Evolutionary conservation across 2,797 vertebrate genomes (phyloP).

Genomic region (Phoxinus dragarum): DNA sequence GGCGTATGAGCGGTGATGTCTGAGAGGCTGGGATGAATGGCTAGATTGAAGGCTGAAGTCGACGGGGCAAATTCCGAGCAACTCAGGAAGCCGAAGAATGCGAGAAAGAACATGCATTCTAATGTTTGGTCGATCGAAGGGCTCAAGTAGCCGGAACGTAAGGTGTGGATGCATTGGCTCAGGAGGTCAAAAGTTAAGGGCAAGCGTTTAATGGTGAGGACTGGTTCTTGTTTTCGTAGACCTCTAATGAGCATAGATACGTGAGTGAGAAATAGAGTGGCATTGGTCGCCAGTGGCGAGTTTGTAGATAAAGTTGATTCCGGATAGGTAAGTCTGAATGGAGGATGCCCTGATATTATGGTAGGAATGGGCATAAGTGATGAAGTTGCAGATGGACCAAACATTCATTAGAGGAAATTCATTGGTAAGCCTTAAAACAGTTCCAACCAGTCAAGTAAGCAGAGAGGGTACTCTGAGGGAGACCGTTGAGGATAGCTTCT

Average conservation of each 20-base stretch:
- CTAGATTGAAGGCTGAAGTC: no score
- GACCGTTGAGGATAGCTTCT: neutral
- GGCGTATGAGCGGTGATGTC: no score
- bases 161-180: neutral
- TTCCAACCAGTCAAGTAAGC: neutral
- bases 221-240: neutral
- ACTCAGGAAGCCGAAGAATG: no score
- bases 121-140: neutral
- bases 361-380: neutral
- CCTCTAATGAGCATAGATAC: neutral
- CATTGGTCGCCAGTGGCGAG: neutral
- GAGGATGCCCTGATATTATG: neutral
- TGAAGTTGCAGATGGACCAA: neutral
- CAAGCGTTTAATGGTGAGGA: neutral
- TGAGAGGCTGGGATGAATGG: no score
- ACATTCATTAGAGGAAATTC: neutral
- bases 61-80: no score
- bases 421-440: neutral
- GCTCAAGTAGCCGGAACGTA: neutral
- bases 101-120: no score
- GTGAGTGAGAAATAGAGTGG: no score
- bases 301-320: no score
- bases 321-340: neutral
- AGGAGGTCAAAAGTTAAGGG: neutral
- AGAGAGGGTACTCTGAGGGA: neutral